These are phyloP conservation scores for Morbakka virulenta DNA, from an alignment of 30 jellyfish, hydroid and myxozoan species.

Conservation along the genomic window DNA sequence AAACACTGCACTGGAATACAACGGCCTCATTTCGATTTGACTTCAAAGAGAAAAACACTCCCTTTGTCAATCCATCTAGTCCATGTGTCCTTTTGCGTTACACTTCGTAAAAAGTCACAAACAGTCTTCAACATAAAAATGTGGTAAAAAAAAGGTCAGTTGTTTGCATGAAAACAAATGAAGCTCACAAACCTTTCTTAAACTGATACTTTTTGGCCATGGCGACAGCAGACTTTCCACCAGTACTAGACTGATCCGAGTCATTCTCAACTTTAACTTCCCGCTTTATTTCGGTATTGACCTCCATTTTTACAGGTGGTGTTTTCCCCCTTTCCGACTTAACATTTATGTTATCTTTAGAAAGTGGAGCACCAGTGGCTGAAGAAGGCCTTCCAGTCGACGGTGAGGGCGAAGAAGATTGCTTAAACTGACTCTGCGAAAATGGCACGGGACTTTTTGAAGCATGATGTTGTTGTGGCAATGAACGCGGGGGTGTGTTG, in stretches of 20 bases:
- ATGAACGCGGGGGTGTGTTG: neutral
- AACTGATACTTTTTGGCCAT: constrained; percentile 56
- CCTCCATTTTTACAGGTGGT: neutral
- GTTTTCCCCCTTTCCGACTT: neutral
- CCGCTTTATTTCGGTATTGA: constrained; percentile 3
- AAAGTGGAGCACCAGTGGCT: neutral
- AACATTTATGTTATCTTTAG: neutral
- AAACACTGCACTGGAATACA: no score
- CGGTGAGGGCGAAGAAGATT: neutral
- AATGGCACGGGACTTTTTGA: neutral
- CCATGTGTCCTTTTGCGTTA: no score
- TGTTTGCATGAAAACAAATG: neutral
- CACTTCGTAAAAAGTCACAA: no score
- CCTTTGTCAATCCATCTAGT: no score
- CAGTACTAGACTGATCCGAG: neutral
- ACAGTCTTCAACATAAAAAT: no score
- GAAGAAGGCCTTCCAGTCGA: neutral
- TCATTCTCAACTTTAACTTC: neutral
- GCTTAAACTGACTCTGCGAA: neutral
- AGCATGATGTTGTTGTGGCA: neutral
- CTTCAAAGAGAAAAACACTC: no score
- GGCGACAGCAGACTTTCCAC: neutral
- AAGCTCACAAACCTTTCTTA: constrained; percentile 41
- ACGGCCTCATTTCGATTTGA: no score
- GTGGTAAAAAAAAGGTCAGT: neutral